Percentiles rank a stretch among this genome's conserved stretches.
phyloP scores from a whole-genome alignment of 2,888 invertebrate species.

The Macaria notata region DNA sequence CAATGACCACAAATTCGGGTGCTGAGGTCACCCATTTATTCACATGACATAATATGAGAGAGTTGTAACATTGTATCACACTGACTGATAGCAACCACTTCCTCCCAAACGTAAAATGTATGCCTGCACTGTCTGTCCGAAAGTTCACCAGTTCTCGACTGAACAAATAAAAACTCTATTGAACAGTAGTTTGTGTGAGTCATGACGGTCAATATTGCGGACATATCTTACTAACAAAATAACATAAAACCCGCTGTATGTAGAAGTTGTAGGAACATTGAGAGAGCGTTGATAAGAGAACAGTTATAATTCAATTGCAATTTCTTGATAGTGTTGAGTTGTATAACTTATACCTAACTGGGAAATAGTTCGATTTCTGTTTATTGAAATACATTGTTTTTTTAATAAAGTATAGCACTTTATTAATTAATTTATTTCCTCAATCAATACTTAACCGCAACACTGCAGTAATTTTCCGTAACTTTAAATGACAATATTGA shows the following conservation, averaged over 20 bases:
- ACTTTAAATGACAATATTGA: no score
- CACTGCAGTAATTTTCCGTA: no score
- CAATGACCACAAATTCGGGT: slow-evolving; percentile 22
- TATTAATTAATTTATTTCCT: no score
- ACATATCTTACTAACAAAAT: background rate
- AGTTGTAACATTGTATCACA: slow-evolving; percentile 20
- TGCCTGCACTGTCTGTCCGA: slow-evolving; percentile 1
- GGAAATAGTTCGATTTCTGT: no score
- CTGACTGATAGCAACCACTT: slow-evolving; percentile 18
- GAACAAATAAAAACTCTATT: background rate
- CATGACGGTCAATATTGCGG: slow-evolving; percentile 3
- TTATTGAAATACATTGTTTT: no score
- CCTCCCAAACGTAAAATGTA: slow-evolving; percentile 17
- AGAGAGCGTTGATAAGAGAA: slow-evolving; percentile 4
- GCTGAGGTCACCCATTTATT: slow-evolving; percentile 28
- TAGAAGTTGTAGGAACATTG: background rate
- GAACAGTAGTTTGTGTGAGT: background rate
- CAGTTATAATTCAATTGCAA: slow-evolving; percentile 14
- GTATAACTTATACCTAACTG: background rate
- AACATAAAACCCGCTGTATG: slow-evolving; percentile 3
- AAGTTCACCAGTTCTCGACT: slow-evolving; percentile 5
- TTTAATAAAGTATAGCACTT: no score
- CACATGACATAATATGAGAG: slow-evolving; percentile 14
- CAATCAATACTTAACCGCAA: no score
- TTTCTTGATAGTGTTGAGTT: slow-evolving; percentile 7